A percentile compares a stretch with the other conserved stretches of the same genome.
These are phyloP conservation scores for Coccyzus lansbergi DNA, from an alignment of 2,797 vertebrate genomes.

Conservation along the genomic window DNA sequence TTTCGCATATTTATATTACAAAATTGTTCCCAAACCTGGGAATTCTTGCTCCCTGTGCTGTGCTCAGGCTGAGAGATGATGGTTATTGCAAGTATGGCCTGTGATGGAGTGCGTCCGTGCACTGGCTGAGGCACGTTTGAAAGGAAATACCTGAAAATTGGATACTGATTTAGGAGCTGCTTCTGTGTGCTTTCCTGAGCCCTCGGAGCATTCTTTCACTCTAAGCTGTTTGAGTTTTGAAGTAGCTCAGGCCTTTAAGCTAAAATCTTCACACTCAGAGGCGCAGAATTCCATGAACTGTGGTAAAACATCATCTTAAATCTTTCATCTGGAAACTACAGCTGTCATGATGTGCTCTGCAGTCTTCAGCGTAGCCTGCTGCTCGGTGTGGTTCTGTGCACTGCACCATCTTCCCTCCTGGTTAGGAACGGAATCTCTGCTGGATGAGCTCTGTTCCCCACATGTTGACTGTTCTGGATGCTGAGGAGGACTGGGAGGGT, in stretches of 20 bases:
- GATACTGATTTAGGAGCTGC: background rate
- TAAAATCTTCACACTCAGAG: background rate
- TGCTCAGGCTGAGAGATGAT: background rate
- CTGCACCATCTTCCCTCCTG: accelerated
- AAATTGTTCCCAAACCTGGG: background rate
- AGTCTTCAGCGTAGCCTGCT: background rate
- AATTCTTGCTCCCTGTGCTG: background rate
- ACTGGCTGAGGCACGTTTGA: background rate
- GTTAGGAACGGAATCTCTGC: background rate
- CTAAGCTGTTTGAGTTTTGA: background rate
- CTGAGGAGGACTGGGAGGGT: background rate
- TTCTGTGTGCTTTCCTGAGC: background rate
- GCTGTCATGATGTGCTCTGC: background rate
- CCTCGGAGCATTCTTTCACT: background rate
- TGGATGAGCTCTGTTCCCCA: background rate
- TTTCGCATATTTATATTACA: background rate
- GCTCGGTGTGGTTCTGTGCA: background rate
- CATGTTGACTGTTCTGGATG: background rate
- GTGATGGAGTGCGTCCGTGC: background rate
- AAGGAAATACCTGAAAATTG: background rate
- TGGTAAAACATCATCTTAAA: conserved; percentile 1
- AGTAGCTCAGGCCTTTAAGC: background rate
- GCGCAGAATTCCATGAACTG: background rate
- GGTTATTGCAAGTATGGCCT: background rate
- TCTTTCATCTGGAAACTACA: background rate